These are phyloP conservation scores for Parazoanthus darwini DNA, from an alignment of 92 coral and sea anemone species.

Conservation along the genomic window DNA sequence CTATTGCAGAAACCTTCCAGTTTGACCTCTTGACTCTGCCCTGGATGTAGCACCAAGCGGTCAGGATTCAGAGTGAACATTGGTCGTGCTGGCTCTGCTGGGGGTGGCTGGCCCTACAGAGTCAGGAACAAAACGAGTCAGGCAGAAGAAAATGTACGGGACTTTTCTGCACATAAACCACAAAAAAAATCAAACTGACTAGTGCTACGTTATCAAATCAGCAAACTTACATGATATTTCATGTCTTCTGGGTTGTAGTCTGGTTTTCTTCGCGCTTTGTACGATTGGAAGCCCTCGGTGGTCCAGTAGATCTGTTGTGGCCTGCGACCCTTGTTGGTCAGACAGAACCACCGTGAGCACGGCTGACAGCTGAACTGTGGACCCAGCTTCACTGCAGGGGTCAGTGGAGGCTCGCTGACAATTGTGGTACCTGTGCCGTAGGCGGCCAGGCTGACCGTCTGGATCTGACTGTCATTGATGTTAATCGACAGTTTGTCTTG, in stretches of 20 bases:
- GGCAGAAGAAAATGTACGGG: too few species aligned
- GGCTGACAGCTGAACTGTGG: slow-evolving; percentile 98
- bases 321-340: slow-evolving; percentile 89
- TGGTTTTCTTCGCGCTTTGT: slow-evolving; percentile 82
- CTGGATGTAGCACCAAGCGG: slow-evolving; percentile 90
- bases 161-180: too few species aligned
- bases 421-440: slow-evolving; percentile 95
- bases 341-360: slow-evolving; percentile 67
- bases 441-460: slow-evolving; percentile 83
- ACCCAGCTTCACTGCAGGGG: slow-evolving; percentile 86
- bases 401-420: slow-evolving; percentile 91
- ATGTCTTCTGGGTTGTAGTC: slow-evolving; percentile 88
- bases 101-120: slow-evolving; percentile 73
- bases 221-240: slow-evolving; percentile 73
- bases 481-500: slow-evolving; percentile 91
- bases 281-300: slow-evolving; percentile 89
- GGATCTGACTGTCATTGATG: slow-evolving; percentile 87
- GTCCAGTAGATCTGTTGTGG: slow-evolving; percentile 99
- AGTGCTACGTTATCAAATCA: background rate
- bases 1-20: slow-evolving; percentile 79
- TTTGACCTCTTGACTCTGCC: slow-evolving; percentile 87
- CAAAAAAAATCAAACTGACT: background rate
- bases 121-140: too few species aligned
- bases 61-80: slow-evolving; percentile 88
- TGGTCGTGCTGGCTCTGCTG: slow-evolving; percentile 82